These are phyloP conservation scores for Pollenia griseotomentosa DNA, from an alignment of 2,888 invertebrate genomes.

Conservation along the genomic window DNA sequence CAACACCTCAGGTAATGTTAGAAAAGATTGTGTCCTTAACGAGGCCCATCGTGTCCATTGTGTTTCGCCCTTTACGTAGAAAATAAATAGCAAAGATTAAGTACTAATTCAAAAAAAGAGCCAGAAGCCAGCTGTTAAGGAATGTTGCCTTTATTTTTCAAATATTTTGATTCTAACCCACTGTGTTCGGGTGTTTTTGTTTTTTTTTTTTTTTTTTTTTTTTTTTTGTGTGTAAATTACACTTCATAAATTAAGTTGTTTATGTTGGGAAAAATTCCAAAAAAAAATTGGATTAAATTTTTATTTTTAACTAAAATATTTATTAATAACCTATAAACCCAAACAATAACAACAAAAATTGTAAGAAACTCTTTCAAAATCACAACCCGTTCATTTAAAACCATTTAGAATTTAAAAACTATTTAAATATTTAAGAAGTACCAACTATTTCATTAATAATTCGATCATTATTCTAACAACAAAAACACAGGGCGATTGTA, in stretches of 20 bases:
- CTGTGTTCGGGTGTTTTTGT: not conserved
- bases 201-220: not conserved
- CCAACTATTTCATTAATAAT: constrained; percentile 46
- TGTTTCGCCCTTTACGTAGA: too few relatives aligned
- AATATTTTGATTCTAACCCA: too few relatives aligned
- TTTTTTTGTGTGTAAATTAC: constrained; percentile 1
- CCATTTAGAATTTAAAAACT: not conserved
- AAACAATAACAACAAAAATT: not conserved
- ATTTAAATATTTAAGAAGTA: constrained; percentile 13
- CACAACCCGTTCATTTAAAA: constrained; percentile 5
- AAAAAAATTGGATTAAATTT: constrained; percentile 18
- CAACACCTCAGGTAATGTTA: too few relatives aligned
- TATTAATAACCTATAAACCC: constrained; percentile 12
- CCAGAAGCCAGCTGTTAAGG: too few relatives aligned
- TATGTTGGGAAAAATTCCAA: constrained; percentile 17
- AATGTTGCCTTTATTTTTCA: too few relatives aligned
- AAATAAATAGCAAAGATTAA: too few relatives aligned
- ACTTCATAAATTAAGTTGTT: constrained; percentile 44
- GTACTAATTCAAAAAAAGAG: too few relatives aligned
- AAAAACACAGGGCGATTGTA: constrained; percentile 20
- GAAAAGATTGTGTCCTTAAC: too few relatives aligned
- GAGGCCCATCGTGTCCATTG: too few relatives aligned
- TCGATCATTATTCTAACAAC: constrained; percentile 11
- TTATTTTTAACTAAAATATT: constrained; percentile 18
- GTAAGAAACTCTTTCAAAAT: not conserved